Conservation (phyloP, 2,113 vertebrate species). For the Rutilus rutilus region DNA sequence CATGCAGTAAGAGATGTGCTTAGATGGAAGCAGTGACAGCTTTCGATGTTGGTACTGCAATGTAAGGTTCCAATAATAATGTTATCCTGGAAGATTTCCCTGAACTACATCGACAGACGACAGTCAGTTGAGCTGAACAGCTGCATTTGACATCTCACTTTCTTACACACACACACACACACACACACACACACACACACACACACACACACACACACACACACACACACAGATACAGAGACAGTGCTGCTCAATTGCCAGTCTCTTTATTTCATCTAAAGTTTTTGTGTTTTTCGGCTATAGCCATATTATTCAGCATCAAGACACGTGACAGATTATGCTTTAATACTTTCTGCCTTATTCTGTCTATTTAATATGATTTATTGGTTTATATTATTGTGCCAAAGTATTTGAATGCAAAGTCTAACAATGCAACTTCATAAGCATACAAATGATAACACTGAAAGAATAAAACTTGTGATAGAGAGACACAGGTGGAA, state of each 20-base stretch:
- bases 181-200: not conserved
- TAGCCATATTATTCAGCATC: too few relatives aligned
- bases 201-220: not conserved
- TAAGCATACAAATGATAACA: not conserved
- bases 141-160: slow-evolving; percentile 22
- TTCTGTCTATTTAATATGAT: not conserved
- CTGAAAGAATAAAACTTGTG: not conserved
- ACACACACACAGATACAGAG: not conserved
- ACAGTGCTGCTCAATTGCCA: not conserved
- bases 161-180: not conserved
- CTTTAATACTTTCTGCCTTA: not conserved
- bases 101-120: not conserved
- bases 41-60: not conserved
- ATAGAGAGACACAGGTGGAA: not conserved
- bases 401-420: not conserved
- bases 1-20: not conserved
- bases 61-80: not conserved
- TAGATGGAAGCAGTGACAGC: not conserved
- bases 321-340: not conserved
- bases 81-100: not conserved
- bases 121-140: slow-evolving; percentile 13
- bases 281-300: not conserved
- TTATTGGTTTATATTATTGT: not conserved
- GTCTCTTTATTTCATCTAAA: not conserved
- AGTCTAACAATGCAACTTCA: not conserved